Base-by-base conservation (phyloP, 2,797 vertebrate genomes). In the Bradypus variegatus region DNA sequence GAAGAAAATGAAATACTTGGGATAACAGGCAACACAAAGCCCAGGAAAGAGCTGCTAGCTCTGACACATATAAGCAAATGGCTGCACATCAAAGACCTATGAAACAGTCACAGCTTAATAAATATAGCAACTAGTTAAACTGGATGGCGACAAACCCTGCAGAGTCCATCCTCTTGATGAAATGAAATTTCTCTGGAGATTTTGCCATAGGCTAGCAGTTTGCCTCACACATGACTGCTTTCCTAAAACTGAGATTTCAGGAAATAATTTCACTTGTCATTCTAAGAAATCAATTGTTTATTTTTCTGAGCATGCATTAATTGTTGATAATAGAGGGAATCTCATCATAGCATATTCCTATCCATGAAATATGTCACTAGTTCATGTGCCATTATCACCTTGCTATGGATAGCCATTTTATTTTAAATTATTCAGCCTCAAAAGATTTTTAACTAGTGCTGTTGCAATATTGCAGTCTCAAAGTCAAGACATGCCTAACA, bases 91-190 rank as follows among this genome's bases (percentile, higher is more conserved):
- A 96, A 95, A 83, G 67, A 16, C 18, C 53, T 93, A 55, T 65
- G 21, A 92, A 96, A 92, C 41, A 87, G 83, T 84, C 9, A 93
- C 31, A 70, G 31, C 5, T 94, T 94, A 93, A 89, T 93, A 91
- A 94, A 81, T 80, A 91, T 2, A 94, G 33, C 58, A 95, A 94
- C 69, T 91, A 95, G 33, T 33, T 94, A 95, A 95, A 87, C 76
- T 95, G 81, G 70, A 27, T 50, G 33, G 8, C 25, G 91, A 38
- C 77, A 90, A 55, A 60, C 45, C 76, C 88, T 87, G 29, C 23
- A 85, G 29, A 86, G 1, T 6, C 72, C n/a, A 23, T 81, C 77
- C 36, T 96, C 9, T 16, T 93, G 84, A 95, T 0, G 2, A 96
- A 89, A 78, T 92, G 19, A 41, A 91, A 95, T 94, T 95, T 95